Evolutionary conservation across 2,888 invertebrate species (phyloP).

Genomic region (Mayetiola destructor): DNA sequence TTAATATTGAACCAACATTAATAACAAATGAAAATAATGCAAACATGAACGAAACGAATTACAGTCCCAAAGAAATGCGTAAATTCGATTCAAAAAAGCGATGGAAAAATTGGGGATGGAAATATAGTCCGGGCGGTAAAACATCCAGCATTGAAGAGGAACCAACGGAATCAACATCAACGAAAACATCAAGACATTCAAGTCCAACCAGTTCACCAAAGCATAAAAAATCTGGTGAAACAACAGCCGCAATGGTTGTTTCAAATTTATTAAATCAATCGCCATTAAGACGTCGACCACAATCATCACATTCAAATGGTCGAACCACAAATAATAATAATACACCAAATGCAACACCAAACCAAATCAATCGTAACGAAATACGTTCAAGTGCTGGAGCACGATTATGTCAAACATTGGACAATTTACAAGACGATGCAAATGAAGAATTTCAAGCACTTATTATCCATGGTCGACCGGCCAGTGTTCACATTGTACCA

Average conservation of each 20-base stretch:
- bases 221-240: conserved; percentile 17
- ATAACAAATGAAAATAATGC: conserved; percentile 13
- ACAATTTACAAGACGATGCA: conserved; percentile 20
- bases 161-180: conserved; percentile 22
- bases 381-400: conserved; percentile 24
- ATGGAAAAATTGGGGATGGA: conserved; percentile 26
- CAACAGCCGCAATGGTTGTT: conserved; percentile 18
- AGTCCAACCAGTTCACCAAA: conserved; percentile 25
- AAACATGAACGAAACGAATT: neutral
- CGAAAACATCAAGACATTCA: conserved; percentile 23
- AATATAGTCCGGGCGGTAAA: conserved; percentile 25
- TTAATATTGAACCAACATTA: conserved; percentile 5
- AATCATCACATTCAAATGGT: conserved; percentile 17
- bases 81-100: conserved; percentile 17
- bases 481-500: conserved; percentile 16
- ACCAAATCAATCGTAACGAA: conserved; percentile 19
- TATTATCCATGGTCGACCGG: conserved; percentile 18
- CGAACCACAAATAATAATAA: neutral
- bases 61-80: conserved; percentile 16
- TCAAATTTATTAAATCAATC: conserved; percentile 16
- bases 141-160: conserved; percentile 26
- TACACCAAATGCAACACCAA: neutral
- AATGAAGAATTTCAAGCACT: conserved; percentile 22
- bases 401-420: conserved; percentile 20
- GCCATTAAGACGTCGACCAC: conserved; percentile 22